Base-by-base conservation (phyloP, 2,113 vertebrate species). In the Podocnemis expansa region DNA sequence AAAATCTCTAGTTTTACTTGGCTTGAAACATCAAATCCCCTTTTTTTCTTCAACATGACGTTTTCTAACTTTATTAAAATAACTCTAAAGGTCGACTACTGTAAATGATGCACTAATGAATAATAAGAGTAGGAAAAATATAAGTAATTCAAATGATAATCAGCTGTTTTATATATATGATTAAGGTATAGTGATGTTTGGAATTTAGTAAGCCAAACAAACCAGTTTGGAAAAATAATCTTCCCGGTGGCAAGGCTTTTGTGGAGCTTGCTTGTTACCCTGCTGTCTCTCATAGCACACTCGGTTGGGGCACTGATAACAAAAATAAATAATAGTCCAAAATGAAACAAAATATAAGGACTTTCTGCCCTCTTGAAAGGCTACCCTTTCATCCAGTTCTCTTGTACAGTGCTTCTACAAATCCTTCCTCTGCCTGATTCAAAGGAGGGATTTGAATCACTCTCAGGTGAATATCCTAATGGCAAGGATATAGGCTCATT, bases 71-170 rank as follows among this genome's bases (percentile, higher is more conserved):
- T 91, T 94, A 76, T 86, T 91, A 87, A 79, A 1, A 87, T 13
- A 89, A 84, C 45, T 89, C 82, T 83, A 91, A 96, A 84, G 43
- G 60, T 80, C 80, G 78, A 82, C 43, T 54, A 80, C 38, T 81
- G 34, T 85, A 97, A 90, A 90, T 90, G 73, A 93, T 14, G 11
- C 51, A 63, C 88, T 87, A 94, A 91, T 10, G 85, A 47, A 87
- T 5, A 45, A 84, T 85, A 84, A 67, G 56, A 54, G 79, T 87
- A 87, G 56, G 17, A 4, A 75, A 93, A 93, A 43, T 17, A 27
- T 87, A 45, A 93, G 60, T 89, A 91, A 89, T 91, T 91, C 83
- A 70, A 83, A 93, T 45, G 96, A 94, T 93, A 85, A 52, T 88
- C 56, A 82, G 25, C 78, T 81, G n/a, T 84, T 79, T 80, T 89